These are phyloP conservation scores for Chanos chanos DNA, from an alignment of 2,797 vertebrate species.

Conservation along the genomic window DNA sequence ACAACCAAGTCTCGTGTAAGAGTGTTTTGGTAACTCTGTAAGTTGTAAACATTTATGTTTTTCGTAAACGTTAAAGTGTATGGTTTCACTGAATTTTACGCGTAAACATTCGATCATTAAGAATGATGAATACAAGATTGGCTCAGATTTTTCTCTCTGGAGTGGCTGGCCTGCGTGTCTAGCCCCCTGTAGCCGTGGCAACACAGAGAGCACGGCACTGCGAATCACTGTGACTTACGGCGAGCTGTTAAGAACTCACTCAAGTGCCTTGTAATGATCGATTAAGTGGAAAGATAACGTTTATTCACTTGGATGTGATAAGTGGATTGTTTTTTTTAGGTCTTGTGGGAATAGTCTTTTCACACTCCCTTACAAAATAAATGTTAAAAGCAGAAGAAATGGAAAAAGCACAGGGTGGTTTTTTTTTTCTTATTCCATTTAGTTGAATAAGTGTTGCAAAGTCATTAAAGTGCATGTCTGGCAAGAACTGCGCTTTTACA, in stretches of 20 bases:
- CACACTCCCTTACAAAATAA: background rate
- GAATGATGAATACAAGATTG: too few relatives aligned
- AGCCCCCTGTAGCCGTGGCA: too few relatives aligned
- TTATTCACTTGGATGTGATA: background rate
- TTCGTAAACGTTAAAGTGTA: too few relatives aligned
- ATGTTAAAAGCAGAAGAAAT: background rate
- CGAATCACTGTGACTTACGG: background rate
- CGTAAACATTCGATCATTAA: too few relatives aligned
- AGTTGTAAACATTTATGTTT: too few relatives aligned
- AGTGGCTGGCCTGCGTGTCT: too few relatives aligned
- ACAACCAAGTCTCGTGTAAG: too few relatives aligned
- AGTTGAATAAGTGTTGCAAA: conserved; percentile 3
- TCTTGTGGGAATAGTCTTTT: conserved; percentile 9
- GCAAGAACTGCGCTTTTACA: conserved; percentile 5
- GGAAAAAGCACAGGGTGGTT: background rate
- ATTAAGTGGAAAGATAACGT: background rate
- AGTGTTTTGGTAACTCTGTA: too few relatives aligned
- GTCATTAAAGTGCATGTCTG: conserved; percentile 11
- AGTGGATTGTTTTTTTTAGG: background rate
- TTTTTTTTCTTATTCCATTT: conserved; percentile 10
- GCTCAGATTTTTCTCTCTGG: too few relatives aligned
- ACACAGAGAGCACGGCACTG: too few relatives aligned
- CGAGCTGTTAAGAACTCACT: background rate
- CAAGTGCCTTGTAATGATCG: conserved; percentile 6
- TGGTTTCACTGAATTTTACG: too few relatives aligned